Evolutionary conservation across 2,797 vertebrate species (phyloP).

Genomic region (Tragopan temminckii): DNA sequence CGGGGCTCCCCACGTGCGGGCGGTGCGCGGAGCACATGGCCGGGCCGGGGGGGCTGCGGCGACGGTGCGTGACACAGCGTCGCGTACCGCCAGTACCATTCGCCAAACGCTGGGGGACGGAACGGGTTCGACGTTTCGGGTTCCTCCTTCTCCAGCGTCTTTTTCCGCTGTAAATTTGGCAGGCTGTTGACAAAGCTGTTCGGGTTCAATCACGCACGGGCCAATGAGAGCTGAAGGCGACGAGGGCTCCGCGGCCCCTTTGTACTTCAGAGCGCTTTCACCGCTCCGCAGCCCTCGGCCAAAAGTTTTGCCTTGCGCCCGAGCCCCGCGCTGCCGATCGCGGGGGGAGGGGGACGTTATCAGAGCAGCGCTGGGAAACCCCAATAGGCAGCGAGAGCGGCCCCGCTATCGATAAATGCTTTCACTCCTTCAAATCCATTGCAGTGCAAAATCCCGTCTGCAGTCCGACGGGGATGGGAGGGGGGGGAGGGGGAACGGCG

Average conservation of each 20-base stretch:
- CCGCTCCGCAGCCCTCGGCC: not conserved
- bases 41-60: not conserved
- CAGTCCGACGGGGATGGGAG: not conserved
- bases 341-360: not conserved
- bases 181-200: conserved; percentile 7
- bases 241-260: not conserved
- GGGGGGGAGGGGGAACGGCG: not conserved
- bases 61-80: not conserved
- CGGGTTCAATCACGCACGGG: not conserved
- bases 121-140: not conserved
- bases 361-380: conserved; percentile 42
- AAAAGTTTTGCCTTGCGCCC: not conserved
- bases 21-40: conserved; percentile 42
- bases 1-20: not conserved
- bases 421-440: conserved; percentile 22
- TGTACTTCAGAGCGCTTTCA: not conserved
- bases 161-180: not conserved
- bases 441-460: not conserved
- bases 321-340: not conserved
- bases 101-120: not conserved
- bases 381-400: conserved; percentile 18
- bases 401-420: conserved; percentile 32
- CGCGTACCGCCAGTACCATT: not conserved
- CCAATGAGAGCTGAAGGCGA: not conserved
- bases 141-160: not conserved